Evolutionary conservation across 2,888 invertebrate genomes (phyloP).

Genomic region (Phortica magna): DNA sequence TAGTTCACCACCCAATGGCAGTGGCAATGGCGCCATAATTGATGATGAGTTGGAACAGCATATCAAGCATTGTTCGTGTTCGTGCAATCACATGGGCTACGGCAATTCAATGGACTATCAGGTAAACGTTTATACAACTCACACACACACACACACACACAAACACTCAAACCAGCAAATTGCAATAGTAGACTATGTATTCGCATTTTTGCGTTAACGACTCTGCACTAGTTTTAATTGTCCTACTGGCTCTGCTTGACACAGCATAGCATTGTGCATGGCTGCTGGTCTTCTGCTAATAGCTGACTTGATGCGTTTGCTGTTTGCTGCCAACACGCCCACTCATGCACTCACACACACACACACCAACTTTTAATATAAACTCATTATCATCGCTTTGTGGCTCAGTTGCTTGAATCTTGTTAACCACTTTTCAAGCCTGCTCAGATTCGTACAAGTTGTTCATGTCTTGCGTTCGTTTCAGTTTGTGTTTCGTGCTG

Average conservation of each 20-base stretch:
- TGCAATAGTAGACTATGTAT: slow-evolving; percentile 5
- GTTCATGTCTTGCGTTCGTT: not conserved
- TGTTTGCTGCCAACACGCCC: slow-evolving; percentile 32
- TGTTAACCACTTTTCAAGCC: not conserved
- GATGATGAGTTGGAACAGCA: slow-evolving; percentile 92
- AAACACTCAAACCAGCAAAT: not conserved
- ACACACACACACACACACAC: not conserved
- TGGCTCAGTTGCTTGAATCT: slow-evolving; percentile 46
- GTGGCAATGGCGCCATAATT: slow-evolving; percentile 73
- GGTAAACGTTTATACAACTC: slow-evolving; percentile 78
- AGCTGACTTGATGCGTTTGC: slow-evolving; percentile 24
- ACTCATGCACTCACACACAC: slow-evolving; percentile 31
- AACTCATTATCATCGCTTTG: slow-evolving; percentile 65
- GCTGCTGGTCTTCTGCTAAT: not conserved
- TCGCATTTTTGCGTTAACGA: slow-evolving; percentile 53
- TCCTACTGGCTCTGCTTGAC: slow-evolving; percentile 23
- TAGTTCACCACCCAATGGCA: slow-evolving; percentile 41
- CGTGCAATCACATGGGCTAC: slow-evolving; percentile 96
- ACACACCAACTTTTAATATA: slow-evolving; percentile 30
- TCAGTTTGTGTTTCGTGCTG: not conserved
- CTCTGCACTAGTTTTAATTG: slow-evolving; percentile 42
- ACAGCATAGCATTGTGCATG: not conserved
- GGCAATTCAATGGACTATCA: slow-evolving; percentile 95
- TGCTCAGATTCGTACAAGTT: not conserved
- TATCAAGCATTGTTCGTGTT: slow-evolving; percentile 92